Conservation (phyloP, 2,113 vertebrate genomes). For the Nerophis lumbriciformis region DNA sequence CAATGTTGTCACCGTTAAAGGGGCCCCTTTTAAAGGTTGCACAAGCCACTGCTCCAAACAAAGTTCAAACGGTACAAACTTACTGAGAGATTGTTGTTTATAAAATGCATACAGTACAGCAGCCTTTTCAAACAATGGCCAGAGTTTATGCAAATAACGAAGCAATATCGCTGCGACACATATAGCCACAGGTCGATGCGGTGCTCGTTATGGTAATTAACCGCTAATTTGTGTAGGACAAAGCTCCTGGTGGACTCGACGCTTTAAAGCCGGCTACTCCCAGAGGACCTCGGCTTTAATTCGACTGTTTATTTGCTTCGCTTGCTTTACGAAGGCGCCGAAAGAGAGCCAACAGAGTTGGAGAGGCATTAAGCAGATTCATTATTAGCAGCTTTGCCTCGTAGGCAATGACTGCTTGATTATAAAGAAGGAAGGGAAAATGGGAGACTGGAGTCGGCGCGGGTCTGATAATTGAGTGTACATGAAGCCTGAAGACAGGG, state of each 20-base stretch:
- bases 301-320: constrained; percentile 41
- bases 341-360: constrained; percentile 20
- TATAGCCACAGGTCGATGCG: constrained; percentile 67
- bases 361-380: constrained; percentile 27
- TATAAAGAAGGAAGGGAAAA: background rate
- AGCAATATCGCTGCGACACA: constrained; percentile 38
- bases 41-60: too few species aligned
- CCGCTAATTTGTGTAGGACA: constrained; percentile 55
- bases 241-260: constrained; percentile 32
- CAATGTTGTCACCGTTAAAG: too few species aligned
- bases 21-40: too few species aligned
- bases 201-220: constrained; percentile 71
- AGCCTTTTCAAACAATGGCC: constrained; percentile 30
- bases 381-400: background rate
- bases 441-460: too few species aligned
- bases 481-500: too few species aligned
- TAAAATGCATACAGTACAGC: constrained; percentile 8
- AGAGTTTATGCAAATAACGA: constrained; percentile 28
- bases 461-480: background rate
- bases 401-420: background rate
- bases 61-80: too few species aligned
- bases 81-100: constrained; percentile 8
- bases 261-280: constrained; percentile 32
- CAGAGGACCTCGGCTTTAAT: constrained; percentile 35
- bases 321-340: constrained; percentile 29